Evolutionary conservation across 2,113 vertebrate species (phyloP).

Genomic region (Chitala chitala): DNA sequence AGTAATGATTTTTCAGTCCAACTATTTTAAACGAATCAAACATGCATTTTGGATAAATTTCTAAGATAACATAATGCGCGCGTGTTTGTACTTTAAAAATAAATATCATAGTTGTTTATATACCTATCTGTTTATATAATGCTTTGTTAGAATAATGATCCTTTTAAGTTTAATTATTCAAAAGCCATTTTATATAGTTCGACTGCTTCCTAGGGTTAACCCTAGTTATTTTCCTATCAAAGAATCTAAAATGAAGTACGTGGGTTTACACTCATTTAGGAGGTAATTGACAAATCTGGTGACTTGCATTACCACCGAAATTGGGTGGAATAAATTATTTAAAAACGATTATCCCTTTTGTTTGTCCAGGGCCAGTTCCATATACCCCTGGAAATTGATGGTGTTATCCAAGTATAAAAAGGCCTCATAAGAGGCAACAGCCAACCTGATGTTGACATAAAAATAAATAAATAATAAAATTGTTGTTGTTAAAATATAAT

Average conservation of each 20-base stretch:
- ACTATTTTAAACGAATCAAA: too few relatives aligned
- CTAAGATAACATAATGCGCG: too few relatives aligned
- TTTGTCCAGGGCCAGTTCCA: conserved; percentile 42
- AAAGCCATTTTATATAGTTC: conserved; percentile 35
- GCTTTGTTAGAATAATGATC: conserved; percentile 7
- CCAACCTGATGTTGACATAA: not conserved
- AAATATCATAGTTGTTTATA: too few relatives aligned
- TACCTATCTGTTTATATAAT: not conserved
- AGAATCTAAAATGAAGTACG: conserved; percentile 46
- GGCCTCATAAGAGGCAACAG: not conserved
- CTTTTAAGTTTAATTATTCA: conserved; percentile 37
- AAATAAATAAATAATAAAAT: not conserved
- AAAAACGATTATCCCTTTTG: conserved; percentile 61
- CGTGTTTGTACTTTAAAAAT: too few relatives aligned
- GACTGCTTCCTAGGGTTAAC: conserved; percentile 41
- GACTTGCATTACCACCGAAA: conserved; percentile 57
- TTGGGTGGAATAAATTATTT: conserved; percentile 66
- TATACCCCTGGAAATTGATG: conserved; percentile 26
- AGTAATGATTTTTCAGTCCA: too few relatives aligned
- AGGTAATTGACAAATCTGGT: conserved; percentile 65
- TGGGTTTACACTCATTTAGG: conserved; percentile 57
- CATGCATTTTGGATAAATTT: too few relatives aligned
- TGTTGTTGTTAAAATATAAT: not conserved
- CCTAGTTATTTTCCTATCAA: conserved; percentile 41
- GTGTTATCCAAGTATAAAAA: not conserved